Conservation (phyloP, 2,797 vertebrate species). For the Masticophis lateralis region DNA sequence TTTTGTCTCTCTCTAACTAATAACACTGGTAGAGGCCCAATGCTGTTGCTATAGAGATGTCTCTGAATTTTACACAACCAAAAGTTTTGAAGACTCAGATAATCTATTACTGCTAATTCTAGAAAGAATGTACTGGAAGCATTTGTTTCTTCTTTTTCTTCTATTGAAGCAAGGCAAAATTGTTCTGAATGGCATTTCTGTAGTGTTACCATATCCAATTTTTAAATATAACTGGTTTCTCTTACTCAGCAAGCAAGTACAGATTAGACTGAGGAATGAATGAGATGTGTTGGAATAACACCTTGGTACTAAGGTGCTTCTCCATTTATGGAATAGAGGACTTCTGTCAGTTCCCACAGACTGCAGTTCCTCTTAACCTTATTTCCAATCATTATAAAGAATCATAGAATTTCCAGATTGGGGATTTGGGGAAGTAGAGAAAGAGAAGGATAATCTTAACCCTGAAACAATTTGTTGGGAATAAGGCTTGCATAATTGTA, state of each 20-base stretch:
- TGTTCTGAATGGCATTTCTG: not conserved
- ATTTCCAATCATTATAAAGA: not conserved
- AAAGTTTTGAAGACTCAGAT: conserved; percentile 36
- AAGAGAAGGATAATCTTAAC: not conserved
- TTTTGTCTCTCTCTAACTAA: conserved; percentile 55
- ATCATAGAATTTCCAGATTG: not conserved
- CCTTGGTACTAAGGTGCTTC: not conserved
- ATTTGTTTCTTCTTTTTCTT: not conserved
- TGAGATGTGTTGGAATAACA: not conserved
- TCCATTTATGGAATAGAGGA: not conserved
- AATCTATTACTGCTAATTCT: conserved; percentile 39
- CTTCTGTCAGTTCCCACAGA: not conserved
- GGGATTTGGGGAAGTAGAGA: not conserved
- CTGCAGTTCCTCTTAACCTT: not conserved
- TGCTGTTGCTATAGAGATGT: conserved; percentile 66
- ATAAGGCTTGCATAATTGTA: not conserved
- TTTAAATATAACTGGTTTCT: not conserved
- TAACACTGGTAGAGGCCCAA: conserved; percentile 56
- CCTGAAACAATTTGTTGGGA: not conserved
- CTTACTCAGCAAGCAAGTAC: not conserved
- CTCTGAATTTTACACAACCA: conserved; percentile 55
- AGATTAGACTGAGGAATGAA: not conserved
- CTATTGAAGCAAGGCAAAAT: not conserved
- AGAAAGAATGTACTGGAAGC: not conserved
- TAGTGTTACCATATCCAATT: not conserved